Conservation (phyloP, 2,888 invertebrate genomes). For the Lucinisca nassula region DNA sequence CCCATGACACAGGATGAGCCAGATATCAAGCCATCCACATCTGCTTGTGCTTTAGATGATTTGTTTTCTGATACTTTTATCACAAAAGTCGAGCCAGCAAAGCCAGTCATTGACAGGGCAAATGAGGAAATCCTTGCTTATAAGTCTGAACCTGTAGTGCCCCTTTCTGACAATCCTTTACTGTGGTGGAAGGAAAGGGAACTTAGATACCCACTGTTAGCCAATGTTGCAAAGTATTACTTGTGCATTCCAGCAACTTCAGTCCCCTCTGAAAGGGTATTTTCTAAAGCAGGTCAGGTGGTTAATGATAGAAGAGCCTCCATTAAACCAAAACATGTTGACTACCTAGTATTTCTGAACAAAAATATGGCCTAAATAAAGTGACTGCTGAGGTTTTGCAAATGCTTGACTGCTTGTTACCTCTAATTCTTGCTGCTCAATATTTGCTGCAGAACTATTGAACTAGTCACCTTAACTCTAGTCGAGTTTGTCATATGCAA, state of each 20-base stretch:
- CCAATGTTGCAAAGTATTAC: neutral
- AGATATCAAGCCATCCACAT: no score
- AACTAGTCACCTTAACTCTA: no score
- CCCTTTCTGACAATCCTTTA: neutral
- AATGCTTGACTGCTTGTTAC: no score
- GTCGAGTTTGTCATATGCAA: no score
- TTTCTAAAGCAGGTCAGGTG: slow-evolving; percentile 32
- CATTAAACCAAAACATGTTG: slow-evolving; percentile 1
- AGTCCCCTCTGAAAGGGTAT: slow-evolving; percentile 23
- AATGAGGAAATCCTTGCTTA: neutral
- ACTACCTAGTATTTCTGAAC: neutral
- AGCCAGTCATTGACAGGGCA: neutral
- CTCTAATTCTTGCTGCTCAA: no score
- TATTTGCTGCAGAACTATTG: no score
- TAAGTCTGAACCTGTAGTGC: neutral
- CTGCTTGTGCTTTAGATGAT: no score
- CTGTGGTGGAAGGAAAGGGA: slow-evolving; percentile 1
- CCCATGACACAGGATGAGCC: no score
- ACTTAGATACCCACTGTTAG: neutral
- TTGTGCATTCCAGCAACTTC: slow-evolving; percentile 19
- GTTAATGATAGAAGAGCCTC: slow-evolving; percentile 18
- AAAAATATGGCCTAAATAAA: slow-evolving; percentile 7
- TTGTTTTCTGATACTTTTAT: slow-evolving; percentile 30
- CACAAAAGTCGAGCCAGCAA: slow-evolving; percentile 22
- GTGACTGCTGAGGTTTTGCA: no score